These are phyloP conservation scores for Molothrus aeneus DNA, from an alignment of 2,797 vertebrate species.

Conservation along the genomic window DNA sequence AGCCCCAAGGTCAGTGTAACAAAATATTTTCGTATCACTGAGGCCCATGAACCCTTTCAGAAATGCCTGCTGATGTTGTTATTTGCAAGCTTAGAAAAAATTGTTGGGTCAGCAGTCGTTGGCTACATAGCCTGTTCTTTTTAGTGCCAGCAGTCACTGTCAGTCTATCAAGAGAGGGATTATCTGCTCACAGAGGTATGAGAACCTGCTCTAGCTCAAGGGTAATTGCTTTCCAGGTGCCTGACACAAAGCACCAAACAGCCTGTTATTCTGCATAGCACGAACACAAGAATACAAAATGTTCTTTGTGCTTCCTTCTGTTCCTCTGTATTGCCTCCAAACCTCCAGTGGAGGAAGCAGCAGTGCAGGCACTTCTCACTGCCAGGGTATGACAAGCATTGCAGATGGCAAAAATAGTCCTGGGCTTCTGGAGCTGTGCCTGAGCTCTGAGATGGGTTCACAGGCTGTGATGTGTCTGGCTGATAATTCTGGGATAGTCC, in stretches of 20 bases:
- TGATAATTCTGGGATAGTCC: background rate
- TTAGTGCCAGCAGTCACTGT: background rate
- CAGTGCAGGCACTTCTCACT: background rate
- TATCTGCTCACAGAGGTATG: background rate
- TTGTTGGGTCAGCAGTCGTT: rapidly evolving
- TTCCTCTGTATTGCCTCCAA: background rate
- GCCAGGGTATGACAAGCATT: background rate
- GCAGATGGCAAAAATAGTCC: background rate
- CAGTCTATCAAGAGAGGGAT: background rate
- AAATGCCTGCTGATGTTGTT: background rate
- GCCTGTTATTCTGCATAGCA: background rate
- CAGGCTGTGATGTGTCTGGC: background rate
- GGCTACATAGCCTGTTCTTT: background rate
- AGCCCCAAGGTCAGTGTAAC: background rate
- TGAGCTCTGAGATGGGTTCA: background rate
- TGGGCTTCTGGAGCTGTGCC: background rate
- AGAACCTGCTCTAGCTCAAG: background rate
- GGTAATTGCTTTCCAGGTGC: background rate
- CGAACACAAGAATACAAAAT: background rate
- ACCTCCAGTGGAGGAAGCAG: background rate
- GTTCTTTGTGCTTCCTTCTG: background rate
- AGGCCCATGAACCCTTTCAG: background rate
- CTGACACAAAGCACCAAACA: background rate
- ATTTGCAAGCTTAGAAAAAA: background rate
- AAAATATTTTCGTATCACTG: background rate